Base-by-base conservation (phyloP, 2,113 vertebrate genomes). In the Cyanoramphus novaezelandiae region DNA sequence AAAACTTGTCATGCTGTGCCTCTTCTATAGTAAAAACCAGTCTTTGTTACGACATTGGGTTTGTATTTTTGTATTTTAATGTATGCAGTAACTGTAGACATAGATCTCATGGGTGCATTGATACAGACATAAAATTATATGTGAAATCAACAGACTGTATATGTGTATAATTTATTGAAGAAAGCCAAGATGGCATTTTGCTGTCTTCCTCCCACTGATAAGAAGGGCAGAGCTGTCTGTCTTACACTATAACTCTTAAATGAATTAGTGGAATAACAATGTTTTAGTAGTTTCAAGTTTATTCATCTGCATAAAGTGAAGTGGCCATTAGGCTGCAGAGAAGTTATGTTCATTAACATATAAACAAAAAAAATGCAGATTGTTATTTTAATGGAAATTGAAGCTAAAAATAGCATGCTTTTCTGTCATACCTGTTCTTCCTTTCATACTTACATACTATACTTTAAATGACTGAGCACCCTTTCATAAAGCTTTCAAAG, bases 401-500 rank as follows among this genome's bases (percentile, higher is more conserved):
- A 88, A 79, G 67, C 17, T 50, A 57, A 92, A 92, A 90, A 79
- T 53, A 83, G 7, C 10, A 14, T 46, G 13, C 6, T 43, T 25
- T 83, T 82, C 41, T 71, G 41, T 47, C 62, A 68, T 57, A 86
- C 15, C n/a, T 27, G 2, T 78, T 88, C 37, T 82, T 69, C 28
- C 65, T 86, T 86, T 89, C 70, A 71, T 46, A 39, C 65, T 53
- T n/a, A 25, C 14, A 76, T 29, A 28, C 52, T 63, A 31, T 60
- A 27, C 59, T 92, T 62, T 31, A 67, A 70, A 47, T 49, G 18
- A 52, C 41, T 82, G 49, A 63, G n/a, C 52, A 86, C 11, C 55
- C 63, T 89, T 92, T 84, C 37, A 92, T 47, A 86, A 82, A 71
- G 60, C 39, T 83, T 93, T 92, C 39, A 87, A 90, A 84, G 41